Conservation (phyloP, 2,797 vertebrate genomes). For the Rhabdomys pumilio region DNA sequence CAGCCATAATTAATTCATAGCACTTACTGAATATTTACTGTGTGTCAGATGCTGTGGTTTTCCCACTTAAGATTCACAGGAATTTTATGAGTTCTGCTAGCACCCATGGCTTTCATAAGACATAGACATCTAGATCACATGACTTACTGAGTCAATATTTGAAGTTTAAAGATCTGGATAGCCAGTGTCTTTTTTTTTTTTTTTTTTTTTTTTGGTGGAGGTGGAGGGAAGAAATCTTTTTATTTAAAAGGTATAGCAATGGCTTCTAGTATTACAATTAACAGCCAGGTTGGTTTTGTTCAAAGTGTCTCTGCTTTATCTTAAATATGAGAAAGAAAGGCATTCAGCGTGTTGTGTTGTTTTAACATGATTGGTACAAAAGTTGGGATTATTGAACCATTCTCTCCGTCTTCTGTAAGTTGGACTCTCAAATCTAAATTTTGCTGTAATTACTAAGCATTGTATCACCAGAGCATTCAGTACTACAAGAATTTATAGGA, state of each 20-base stretch:
- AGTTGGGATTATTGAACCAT: neutral
- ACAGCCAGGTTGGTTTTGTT: too few relatives aligned
- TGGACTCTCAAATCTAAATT: neutral
- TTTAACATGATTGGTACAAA: neutral
- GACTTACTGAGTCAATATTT: neutral
- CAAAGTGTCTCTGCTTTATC: too few relatives aligned
- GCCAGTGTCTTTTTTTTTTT: too few relatives aligned
- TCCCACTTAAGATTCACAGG: neutral
- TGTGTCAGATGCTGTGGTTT: neutral
- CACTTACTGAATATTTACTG: neutral
- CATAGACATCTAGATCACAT: neutral
- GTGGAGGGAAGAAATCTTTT: too few relatives aligned
- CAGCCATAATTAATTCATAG: neutral
- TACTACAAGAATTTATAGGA: neutral
- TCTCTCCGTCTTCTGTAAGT: neutral
- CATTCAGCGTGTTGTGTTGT: neutral
- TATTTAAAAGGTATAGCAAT: too few relatives aligned
- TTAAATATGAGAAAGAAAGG: neutral
- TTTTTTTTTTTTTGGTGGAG: too few relatives aligned
- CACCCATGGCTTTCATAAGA: neutral
- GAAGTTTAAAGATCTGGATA: neutral
- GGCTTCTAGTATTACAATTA: too few relatives aligned
- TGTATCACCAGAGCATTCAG: neutral
- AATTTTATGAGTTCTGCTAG: neutral
- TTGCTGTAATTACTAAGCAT: neutral